phyloP scores from a whole-genome alignment of 2,113 vertebrate species.

The Arvicanthis niloticus region DNA sequence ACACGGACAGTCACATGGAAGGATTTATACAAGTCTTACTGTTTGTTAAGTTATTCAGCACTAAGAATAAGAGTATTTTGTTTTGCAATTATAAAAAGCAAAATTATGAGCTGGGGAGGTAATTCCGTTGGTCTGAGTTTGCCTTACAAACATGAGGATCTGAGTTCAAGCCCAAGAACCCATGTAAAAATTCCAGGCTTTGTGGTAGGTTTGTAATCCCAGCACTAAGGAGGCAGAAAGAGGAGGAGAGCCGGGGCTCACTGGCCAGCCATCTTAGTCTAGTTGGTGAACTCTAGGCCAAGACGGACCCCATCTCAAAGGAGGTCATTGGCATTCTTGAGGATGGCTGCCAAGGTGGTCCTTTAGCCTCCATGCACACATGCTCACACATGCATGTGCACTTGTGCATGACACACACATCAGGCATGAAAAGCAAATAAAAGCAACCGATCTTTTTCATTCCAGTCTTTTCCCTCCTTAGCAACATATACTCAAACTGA shows the following conservation, averaged over 20 bases:
- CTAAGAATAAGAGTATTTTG: neutral
- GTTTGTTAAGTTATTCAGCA: constrained; percentile 26
- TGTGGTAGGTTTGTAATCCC: no score
- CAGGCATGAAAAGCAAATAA: neutral
- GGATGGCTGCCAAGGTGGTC: neutral
- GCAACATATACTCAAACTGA: neutral
- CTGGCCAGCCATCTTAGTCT: no score
- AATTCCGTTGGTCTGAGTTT: neutral
- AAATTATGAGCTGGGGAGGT: neutral
- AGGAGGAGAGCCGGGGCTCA: neutral
- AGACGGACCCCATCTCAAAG: neutral
- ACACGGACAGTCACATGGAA: constrained; percentile 68
- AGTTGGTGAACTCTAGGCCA: neutral
- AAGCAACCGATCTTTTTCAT: neutral
- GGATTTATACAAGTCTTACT: constrained; percentile 67
- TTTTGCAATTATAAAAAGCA: neutral
- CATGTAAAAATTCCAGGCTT: neutral
- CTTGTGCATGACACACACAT: neutral
- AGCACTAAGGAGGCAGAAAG: neutral
- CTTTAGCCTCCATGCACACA: neutral
- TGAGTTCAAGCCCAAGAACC: neutral
- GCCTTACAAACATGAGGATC: neutral
- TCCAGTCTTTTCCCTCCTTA: neutral
- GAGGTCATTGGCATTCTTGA: neutral
- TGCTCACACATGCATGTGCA: neutral